Evolutionary conservation across 2,113 vertebrate species (phyloP), one percentile per base, ranked within the genome.

Genomic region (Hippoglossus stenolepis): DNA sequence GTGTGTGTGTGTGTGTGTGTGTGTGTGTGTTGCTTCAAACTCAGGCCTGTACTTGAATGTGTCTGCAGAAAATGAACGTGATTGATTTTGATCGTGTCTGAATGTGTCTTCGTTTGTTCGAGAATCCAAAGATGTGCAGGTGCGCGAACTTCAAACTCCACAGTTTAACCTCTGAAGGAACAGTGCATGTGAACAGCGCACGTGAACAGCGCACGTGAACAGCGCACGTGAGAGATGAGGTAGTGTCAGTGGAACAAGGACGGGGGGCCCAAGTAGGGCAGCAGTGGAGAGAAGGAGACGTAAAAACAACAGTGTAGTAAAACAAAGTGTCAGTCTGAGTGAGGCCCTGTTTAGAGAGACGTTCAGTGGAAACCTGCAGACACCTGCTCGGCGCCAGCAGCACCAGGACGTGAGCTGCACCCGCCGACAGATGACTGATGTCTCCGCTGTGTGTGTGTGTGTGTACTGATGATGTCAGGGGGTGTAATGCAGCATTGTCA

Each of bases 381-480:
- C 60, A 59, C 40, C 24, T 49, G 56, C 31, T 70, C 65, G 73
- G 54, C 63, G n/a, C 20, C 18, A 12, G 20, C 3, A 21, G 53
- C 53, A 64, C 26, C 35, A 10, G 57, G 21, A 45, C 5, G 6
- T 9, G 53, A 56, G 26, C 26, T 57, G 24, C n/a, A 28, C 60
- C 75, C 24, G 26, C 67, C 65, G 65, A 72, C 2, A 53, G 65
- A n/a, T 21, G 70, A 77, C 35, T 72, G 84, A 73, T 43, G 20
- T 31, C 38, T 38, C 38, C 10, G 9, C 38, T 40, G 47, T 49
- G 18, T 65, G 43, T 58, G 40, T 45, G 31, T 7, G 1, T 28
- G 47, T 51, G 47, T 43, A 13, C 13, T 13, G 40, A 66, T 83
- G 74, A 79, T 85, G 73, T 84, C 84, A 79, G 45, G 53, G 10